Conservation (phyloP, 1,140 invertebrate genomes). For the Sarcophaga bullata region DNA sequence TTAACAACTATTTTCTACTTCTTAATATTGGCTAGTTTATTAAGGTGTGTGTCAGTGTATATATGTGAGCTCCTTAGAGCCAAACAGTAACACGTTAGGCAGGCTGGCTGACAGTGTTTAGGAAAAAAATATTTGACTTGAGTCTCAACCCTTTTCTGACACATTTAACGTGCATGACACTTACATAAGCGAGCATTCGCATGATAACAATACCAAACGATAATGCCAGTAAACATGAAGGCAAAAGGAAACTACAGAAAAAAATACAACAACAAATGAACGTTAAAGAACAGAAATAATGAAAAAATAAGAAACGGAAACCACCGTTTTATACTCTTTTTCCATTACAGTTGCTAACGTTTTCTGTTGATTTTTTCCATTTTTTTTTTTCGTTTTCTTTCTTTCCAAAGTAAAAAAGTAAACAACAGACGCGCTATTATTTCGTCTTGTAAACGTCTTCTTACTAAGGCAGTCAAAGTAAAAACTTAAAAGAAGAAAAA, state of each 20-base stretch:
- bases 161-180: constrained; percentile 24
- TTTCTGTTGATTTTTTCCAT: background rate
- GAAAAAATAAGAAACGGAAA: constrained; percentile 15
- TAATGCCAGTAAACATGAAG: constrained; percentile 27
- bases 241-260: background rate
- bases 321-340: background rate
- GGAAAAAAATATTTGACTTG: constrained; percentile 7
- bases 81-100: background rate
- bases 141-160: constrained; percentile 28
- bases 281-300: no score
- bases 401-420: background rate
- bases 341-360: background rate
- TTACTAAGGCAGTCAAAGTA: no score
- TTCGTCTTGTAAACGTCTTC: background rate
- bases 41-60: no score
- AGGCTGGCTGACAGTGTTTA: constrained; percentile 7
- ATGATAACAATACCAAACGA: constrained; percentile 7
- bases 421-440: background rate
- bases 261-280: no score
- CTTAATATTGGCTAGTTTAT: no score
- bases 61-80: no score
- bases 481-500: no score
- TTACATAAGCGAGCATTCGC: constrained; percentile 20
- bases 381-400: background rate
- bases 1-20: no score